These are phyloP conservation scores for Neoseiulus cucumeris DNA, from an alignment of 1,140 invertebrate genomes.

Conservation along the genomic window DNA sequence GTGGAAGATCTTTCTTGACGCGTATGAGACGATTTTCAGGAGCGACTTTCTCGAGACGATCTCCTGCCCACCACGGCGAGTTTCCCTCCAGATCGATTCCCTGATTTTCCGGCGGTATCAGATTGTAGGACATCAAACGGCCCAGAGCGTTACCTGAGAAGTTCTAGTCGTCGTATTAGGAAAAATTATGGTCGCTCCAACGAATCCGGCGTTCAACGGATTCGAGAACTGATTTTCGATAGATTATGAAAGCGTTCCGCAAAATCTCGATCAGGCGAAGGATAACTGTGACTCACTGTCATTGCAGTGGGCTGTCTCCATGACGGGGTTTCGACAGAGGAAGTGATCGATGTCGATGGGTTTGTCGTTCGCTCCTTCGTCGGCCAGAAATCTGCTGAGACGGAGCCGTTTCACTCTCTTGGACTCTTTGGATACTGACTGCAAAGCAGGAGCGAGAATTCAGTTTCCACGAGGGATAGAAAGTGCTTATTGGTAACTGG, in stretches of 20 bases:
- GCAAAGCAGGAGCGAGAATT: no score
- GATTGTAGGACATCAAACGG: background rate
- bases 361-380: background rate
- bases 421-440: no score
- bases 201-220: no score
- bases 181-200: no score
- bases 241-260: no score
- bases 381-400: background rate
- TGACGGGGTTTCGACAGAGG: background rate
- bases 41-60: no score
- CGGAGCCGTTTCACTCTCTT: background rate
- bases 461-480: no score
- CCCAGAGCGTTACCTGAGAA: background rate
- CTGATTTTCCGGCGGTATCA: background rate
- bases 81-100: background rate
- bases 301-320: background rate
- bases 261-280: no score
- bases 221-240: no score
- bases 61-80: background rate
- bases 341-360: background rate
- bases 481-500: no score
- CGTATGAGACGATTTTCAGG: background rate
- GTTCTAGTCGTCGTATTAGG: no score
- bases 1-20: background rate
- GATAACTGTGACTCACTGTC: no score